A percentile compares a stretch with the other conserved stretches of the same genome.
Evolutionary conservation across 2,888 invertebrate species (phyloP).

Genomic region (Xanthostigma xanthostigma): DNA sequence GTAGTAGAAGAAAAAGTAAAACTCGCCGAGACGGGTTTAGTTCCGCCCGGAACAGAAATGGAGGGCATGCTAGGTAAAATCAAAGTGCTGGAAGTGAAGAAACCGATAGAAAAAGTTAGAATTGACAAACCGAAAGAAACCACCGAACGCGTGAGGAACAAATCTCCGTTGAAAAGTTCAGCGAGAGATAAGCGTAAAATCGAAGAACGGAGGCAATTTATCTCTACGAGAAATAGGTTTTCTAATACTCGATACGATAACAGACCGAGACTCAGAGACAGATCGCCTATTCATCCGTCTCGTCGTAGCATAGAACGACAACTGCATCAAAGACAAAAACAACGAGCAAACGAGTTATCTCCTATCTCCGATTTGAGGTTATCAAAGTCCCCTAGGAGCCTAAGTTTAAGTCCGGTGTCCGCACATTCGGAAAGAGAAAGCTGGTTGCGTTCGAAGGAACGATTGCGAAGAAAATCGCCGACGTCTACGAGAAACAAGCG

Average conservation of each 20-base stretch:
- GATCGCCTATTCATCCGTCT: too few species aligned
- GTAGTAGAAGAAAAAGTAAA: conserved; percentile 26
- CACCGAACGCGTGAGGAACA: background rate
- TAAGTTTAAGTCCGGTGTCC: conserved; percentile 4
- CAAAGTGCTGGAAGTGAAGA: conserved; percentile 8
- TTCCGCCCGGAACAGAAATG: conserved; percentile 31
- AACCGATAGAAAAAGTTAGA: conserved; percentile 1
- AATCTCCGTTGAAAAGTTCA: background rate
- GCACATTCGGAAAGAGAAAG: conserved; percentile 11
- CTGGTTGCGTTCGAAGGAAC: conserved; percentile 8
- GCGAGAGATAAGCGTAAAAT: background rate
- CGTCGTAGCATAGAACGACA: background rate
- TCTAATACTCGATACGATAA: background rate
- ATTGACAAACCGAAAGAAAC: conserved; percentile 5
- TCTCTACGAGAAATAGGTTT: background rate
- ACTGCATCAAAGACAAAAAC: conserved; percentile 4
- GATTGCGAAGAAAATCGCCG: background rate
- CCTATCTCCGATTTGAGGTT: conserved; percentile 7
- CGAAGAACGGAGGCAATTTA: background rate
- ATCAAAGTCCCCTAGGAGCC: conserved; percentile 4
- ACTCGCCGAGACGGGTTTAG: conserved; percentile 29
- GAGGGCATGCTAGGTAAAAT: conserved; percentile 16
- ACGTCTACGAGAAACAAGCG: too few species aligned
- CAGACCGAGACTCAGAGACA: too few species aligned
- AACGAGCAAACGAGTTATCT: conserved; percentile 5